Conservation (phyloP, 2,113 vertebrate species). For the Indri indri region DNA sequence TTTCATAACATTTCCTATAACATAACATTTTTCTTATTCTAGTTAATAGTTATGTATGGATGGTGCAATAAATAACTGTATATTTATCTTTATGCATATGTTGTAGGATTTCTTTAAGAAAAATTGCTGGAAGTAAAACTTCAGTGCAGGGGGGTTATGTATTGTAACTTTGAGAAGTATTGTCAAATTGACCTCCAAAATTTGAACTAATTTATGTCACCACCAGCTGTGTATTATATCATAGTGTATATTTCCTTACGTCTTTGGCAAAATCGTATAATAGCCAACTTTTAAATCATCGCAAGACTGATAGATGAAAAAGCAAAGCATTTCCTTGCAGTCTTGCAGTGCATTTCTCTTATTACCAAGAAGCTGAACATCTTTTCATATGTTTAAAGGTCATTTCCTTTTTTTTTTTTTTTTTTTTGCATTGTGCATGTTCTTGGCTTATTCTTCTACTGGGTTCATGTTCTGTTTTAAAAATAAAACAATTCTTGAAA, state of each 20-base stretch:
- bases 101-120: background rate
- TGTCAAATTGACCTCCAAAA: background rate
- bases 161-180: background rate
- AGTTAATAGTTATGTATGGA: background rate
- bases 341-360: background rate
- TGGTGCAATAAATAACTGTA: background rate
- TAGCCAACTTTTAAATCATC: background rate
- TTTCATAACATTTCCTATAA: background rate
- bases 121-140: background rate
- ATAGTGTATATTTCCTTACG: background rate
- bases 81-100: background rate
- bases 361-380: background rate
- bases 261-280: background rate
- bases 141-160: background rate
- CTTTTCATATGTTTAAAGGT: conserved; percentile 8
- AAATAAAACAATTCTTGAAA: conserved; percentile 49
- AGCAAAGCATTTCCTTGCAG: background rate
- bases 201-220: background rate
- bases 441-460: background rate
- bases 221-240: background rate
- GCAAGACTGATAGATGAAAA: background rate
- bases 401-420: background rate
- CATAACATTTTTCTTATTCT: background rate
- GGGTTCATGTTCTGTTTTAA: conserved; percentile 26
- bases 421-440: background rate